Evolutionary conservation across 2,797 vertebrate genomes (phyloP).

Genomic region (Halcyon chelicuti): DNA sequence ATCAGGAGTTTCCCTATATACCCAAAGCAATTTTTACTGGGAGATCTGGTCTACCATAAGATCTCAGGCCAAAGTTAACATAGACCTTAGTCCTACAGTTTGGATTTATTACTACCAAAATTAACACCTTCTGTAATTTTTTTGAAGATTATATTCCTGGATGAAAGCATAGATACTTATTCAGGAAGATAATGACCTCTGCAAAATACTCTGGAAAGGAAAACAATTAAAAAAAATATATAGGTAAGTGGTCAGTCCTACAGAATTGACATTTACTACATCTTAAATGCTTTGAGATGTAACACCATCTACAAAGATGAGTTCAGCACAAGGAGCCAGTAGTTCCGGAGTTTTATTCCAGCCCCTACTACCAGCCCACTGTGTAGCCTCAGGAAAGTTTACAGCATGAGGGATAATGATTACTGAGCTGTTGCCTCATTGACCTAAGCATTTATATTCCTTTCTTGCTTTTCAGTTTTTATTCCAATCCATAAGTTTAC

Average conservation of each 20-base stretch:
- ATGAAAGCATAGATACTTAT: neutral
- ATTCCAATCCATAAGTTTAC: neutral
- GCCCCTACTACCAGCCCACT: neutral
- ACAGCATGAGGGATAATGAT: neutral
- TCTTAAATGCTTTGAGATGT: neutral
- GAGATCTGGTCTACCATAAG: neutral
- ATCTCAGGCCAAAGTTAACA: neutral
- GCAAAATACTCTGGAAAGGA: neutral
- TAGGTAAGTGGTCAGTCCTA: neutral
- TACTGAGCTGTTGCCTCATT: neutral
- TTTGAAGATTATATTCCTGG: neutral
- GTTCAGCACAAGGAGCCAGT: neutral
- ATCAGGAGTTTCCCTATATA: neutral
- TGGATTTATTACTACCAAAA: neutral
- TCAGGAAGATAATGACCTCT: neutral
- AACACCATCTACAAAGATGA: neutral
- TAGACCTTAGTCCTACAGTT: neutral
- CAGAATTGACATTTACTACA: neutral
- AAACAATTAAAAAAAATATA: neutral
- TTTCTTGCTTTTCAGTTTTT: slow-evolving; percentile 6
- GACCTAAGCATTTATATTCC: neutral
- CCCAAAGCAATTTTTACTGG: neutral
- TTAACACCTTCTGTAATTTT: neutral
- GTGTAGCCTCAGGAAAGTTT: neutral
- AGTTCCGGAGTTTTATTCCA: neutral